A percentile compares a stretch with the other conserved stretches of the same genome.
Conservation (phyloP, 2,888 invertebrate species). For the Drosophila mercatorum region DNA sequence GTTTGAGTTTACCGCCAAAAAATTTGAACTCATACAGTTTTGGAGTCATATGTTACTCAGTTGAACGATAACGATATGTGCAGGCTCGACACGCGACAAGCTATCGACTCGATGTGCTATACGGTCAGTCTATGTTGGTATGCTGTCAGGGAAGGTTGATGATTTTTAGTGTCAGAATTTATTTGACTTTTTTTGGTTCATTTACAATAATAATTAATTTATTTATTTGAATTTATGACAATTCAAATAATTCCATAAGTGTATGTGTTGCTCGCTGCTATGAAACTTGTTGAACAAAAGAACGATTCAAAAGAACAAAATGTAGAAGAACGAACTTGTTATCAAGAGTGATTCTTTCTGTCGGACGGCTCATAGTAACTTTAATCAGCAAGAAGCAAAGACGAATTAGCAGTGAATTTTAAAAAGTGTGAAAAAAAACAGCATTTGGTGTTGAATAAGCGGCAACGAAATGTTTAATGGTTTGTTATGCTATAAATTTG, state of each 20-base stretch:
- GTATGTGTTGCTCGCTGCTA: slow-evolving; percentile 12
- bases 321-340: slow-evolving; percentile 37
- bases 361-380: slow-evolving; percentile 8
- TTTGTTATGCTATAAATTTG: slow-evolving; percentile 14
- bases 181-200: neutral
- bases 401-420: slow-evolving; percentile 18
- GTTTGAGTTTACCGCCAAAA: neutral
- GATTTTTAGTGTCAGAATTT: neutral
- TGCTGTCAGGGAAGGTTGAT: neutral
- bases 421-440: slow-evolving; percentile 21
- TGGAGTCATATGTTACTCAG: neutral
- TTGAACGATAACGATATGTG: neutral
- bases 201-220: too few species aligned
- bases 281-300: slow-evolving; percentile 1
- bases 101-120: neutral
- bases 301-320: slow-evolving; percentile 15
- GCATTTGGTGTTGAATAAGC: slow-evolving; percentile 17
- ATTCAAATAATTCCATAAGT: neutral
- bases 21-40: neutral
- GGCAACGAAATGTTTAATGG: slow-evolving; percentile 49
- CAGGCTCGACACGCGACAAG: neutral
- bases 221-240: neutral
- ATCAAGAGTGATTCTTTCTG: slow-evolving; percentile 29
- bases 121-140: neutral
- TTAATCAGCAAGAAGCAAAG: slow-evolving; percentile 1